Conservation (phyloP, 1,140 invertebrate genomes). For the Hyposmocoma kahamanoa region DNA sequence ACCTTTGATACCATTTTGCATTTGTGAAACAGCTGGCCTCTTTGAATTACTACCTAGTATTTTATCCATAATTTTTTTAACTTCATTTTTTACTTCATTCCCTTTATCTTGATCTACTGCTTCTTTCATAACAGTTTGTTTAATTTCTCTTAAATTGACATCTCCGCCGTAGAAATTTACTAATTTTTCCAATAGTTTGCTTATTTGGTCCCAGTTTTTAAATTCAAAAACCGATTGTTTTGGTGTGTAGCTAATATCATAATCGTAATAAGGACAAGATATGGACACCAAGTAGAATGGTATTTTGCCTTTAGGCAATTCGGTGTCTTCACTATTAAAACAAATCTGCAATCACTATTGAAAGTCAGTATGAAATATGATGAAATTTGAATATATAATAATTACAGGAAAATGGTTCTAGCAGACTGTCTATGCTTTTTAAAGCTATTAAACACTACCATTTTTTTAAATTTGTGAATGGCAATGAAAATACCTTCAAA, state of each 20-base stretch:
- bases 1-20: slow-evolving; percentile 49
- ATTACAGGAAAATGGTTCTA: too few relatives aligned
- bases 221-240: slow-evolving; percentile 76
- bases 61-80: slow-evolving; percentile 43
- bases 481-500: too few relatives aligned
- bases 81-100: slow-evolving; percentile 29
- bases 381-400: too few relatives aligned
- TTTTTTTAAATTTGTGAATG: too few relatives aligned
- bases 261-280: slow-evolving; percentile 73
- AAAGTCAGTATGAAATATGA: too few relatives aligned
- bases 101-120: slow-evolving; percentile 7
- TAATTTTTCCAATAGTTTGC: slow-evolving; percentile 70
- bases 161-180: slow-evolving; percentile 56
- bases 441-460: too few relatives aligned
- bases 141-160: slow-evolving; percentile 18
- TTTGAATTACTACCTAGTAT: slow-evolving; percentile 29
- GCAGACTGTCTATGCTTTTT: too few relatives aligned
- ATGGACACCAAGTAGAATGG: slow-evolving; percentile 77
- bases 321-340: slow-evolving; percentile 22
- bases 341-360: slow-evolving; percentile 18
- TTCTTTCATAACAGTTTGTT: slow-evolving; percentile 5
- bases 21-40: slow-evolving; percentile 25
- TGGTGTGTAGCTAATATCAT: slow-evolving; percentile 74
- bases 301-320: slow-evolving; percentile 47
- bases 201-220: slow-evolving; percentile 74